Conservation (phyloP, 2,797 vertebrate species). For the Sebastolobus altivelis region DNA sequence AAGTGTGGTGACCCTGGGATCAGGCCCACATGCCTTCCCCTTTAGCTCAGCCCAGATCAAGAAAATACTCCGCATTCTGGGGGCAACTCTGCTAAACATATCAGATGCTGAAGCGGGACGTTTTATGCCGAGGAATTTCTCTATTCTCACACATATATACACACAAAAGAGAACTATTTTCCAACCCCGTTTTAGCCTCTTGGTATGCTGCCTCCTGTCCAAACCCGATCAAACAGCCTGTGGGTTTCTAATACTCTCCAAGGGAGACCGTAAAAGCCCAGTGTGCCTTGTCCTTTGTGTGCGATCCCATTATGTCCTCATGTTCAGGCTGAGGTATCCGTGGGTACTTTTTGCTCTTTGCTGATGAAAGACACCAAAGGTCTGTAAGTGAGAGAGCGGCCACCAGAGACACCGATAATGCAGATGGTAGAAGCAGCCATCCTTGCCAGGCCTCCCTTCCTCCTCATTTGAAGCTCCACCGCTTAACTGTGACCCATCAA, state of each 20-base stretch:
- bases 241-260: constrained; percentile 56
- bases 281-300: constrained; percentile 39
- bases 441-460: constrained; percentile 42
- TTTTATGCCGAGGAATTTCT: constrained; percentile 52
- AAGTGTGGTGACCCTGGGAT: constrained; percentile 57
- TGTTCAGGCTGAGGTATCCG: constrained; percentile 14
- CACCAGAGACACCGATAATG: constrained; percentile 45
- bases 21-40: constrained; percentile 64
- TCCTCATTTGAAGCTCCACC: constrained; percentile 60
- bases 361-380: constrained; percentile 43
- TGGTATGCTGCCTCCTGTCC: constrained; percentile 26
- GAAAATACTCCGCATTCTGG: constrained; percentile 69
- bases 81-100: constrained; percentile 68
- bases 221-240: constrained; percentile 32
- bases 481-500: constrained; percentile 67
- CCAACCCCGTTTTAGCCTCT: constrained; percentile 42
- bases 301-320: constrained; percentile 35
- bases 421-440: constrained; percentile 55
- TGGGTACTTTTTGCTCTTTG: constrained; percentile 29
- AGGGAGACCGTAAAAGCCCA: constrained; percentile 51
- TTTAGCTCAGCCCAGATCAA: constrained; percentile 71
- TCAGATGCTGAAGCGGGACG: constrained; percentile 53
- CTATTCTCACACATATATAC: constrained; percentile 37
- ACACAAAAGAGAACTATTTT: constrained; percentile 33
- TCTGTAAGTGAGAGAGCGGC: constrained; percentile 38